A percentile compares a stretch with the other conserved stretches of the same genome.
phyloP scores from a whole-genome alignment of 1,140 invertebrate species.

The Nixonia krombeini region DNA sequence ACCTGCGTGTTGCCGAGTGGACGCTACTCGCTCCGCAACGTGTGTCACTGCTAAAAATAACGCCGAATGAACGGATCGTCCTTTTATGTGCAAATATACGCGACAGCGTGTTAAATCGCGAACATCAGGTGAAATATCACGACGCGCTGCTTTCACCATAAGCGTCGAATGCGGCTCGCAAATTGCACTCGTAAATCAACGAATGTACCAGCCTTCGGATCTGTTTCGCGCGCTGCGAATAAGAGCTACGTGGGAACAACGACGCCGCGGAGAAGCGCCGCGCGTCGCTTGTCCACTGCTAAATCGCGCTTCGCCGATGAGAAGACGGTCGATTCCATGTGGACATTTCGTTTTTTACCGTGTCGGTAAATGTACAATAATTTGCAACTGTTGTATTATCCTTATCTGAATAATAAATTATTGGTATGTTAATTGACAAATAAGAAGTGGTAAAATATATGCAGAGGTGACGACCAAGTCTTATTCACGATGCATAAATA shows the following conservation, averaged over 20 bases:
- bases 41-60: slow-evolving; percentile 7
- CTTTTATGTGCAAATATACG: slow-evolving; percentile 28
- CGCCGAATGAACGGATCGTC: background rate
- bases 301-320: too few relatives aligned
- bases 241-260: slow-evolving; percentile 16
- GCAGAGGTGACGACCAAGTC: too few relatives aligned
- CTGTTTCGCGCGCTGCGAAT: slow-evolving; percentile 11
- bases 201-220: slow-evolving; percentile 7
- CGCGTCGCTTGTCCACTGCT: too few relatives aligned
- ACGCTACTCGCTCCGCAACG: background rate
- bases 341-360: too few relatives aligned
- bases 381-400: too few relatives aligned
- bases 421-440: too few relatives aligned
- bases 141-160: slow-evolving; percentile 13
- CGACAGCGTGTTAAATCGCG: slow-evolving; percentile 17
- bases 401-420: too few relatives aligned
- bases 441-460: too few relatives aligned
- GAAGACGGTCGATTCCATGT: too few relatives aligned
- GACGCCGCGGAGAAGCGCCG: too few relatives aligned
- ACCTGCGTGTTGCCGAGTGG: background rate
- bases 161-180: slow-evolving; percentile 21
- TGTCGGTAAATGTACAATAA: too few relatives aligned
- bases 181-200: slow-evolving; percentile 44
- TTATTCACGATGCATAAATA: too few relatives aligned
- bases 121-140: slow-evolving; percentile 21